Conservation (phyloP, 2,113 vertebrate genomes). For the Leiothrix lutea region DNA sequence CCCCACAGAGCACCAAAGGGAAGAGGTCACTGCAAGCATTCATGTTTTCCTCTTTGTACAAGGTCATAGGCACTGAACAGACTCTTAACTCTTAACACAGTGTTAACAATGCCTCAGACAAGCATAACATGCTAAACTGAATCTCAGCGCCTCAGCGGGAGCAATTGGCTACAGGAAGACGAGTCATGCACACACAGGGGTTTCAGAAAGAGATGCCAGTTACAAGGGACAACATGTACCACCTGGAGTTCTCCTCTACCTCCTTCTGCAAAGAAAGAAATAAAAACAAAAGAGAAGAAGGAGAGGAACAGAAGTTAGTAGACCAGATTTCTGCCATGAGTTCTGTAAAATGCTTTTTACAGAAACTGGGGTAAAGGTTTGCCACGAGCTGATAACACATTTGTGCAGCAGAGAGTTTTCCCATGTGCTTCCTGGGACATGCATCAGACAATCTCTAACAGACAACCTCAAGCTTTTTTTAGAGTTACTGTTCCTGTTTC, state of each 20-base stretch:
- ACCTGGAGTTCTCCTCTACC: constrained; percentile 89
- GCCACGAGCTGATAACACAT: not conserved
- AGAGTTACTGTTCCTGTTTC: not conserved
- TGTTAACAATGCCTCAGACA: constrained; percentile 26
- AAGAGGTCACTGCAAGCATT: not conserved
- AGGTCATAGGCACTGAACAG: constrained; percentile 48
- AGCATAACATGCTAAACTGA: constrained; percentile 37
- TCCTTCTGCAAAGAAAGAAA: constrained; percentile 82
- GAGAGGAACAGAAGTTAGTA: constrained; percentile 67
- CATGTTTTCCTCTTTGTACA: not conserved
- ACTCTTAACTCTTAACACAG: constrained; percentile 37
- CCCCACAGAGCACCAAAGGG: not conserved
- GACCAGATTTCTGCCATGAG: constrained; percentile 1
- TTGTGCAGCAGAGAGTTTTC: not conserved
- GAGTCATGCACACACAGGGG: constrained; percentile 35
- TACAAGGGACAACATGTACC: constrained; percentile 68
- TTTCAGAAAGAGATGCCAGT: constrained; percentile 19
- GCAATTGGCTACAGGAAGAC: not conserved
- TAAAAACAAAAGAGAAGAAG: constrained; percentile 44
- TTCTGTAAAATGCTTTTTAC: not conserved
- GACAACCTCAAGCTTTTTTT: not conserved
- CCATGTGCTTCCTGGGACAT: not conserved
- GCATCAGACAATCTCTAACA: not conserved
- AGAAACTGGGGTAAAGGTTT: not conserved
- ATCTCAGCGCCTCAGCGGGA: not conserved